These are phyloP conservation scores for Agonopterix arenella DNA, from an alignment of 2,888 invertebrate genomes.

Conservation along the genomic window DNA sequence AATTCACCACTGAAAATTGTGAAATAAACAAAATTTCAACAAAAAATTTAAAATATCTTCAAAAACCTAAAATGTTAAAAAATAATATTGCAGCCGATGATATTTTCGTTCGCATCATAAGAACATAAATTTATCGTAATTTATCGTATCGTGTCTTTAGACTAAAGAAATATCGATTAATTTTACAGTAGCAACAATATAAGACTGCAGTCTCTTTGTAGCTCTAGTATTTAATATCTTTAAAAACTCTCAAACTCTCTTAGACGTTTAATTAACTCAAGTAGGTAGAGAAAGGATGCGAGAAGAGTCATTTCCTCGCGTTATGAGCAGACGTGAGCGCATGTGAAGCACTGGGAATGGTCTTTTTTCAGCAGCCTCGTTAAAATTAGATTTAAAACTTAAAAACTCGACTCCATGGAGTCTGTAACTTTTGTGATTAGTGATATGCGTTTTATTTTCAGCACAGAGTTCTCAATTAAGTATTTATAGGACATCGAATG, in stretches of 20 bases:
- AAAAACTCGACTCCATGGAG: neutral
- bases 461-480: neutral
- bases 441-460: neutral
- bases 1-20: no score
- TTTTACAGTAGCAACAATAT: no score
- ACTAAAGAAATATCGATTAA: no score
- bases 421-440: neutral
- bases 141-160: no score
- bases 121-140: no score
- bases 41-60: no score
- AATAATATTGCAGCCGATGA: no score
- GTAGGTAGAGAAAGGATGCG: slow-evolving; percentile 25
- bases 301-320: slow-evolving; percentile 34
- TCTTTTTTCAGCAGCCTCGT: slow-evolving; percentile 7
- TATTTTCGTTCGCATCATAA: no score
- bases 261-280: slow-evolving; percentile 55
- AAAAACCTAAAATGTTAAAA: no score
- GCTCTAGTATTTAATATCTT: slow-evolving; percentile 28
- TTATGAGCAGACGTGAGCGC: slow-evolving; percentile 49
- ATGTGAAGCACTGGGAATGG: slow-evolving; percentile 30
- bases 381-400: slow-evolving; percentile 5
- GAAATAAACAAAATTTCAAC: no score
- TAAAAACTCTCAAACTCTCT: slow-evolving; percentile 28
- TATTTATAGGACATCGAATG: no score
- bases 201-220: neutral